Base-by-base conservation (phyloP, 2,888 invertebrate genomes). In the Caenorhabditis sp. region DNA sequence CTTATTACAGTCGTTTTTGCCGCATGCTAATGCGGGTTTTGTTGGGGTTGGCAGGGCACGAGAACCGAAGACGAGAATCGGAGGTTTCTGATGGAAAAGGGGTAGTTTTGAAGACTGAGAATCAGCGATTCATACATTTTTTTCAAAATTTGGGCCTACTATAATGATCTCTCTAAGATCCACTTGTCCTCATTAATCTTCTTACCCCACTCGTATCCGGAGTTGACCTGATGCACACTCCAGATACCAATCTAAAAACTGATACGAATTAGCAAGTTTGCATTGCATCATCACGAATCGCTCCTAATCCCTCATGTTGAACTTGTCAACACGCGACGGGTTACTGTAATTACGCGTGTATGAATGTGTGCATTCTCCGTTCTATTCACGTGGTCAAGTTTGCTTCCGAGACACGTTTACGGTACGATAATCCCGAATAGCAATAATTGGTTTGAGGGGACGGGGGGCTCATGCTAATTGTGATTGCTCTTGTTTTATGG, bases 381-480 rank as follows among this genome's bases (percentile, higher is more conserved):
- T 30, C 35, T 43, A 37, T 55, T 46, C 24, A 35, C 22, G 22
- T 32, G 3, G n/a, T 5, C 7, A 62, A 56, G 43, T 63, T 63
- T 22, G 39, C 43, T 53, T 45, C 53, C 63, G 17, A 35, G 37
- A 37, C 55, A 27, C 15, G 15, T 66, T 66, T 56, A 68, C 58
- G 68, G 58, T 68, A 68, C 58, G 58, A 58, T 59, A 50, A 58
- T 32, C 35, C 39, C 59, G 68, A 68, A 68, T 66, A 26, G 30
- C 9, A 26, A 32, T 68, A 68, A 68, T 68, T 58, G 58, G 26
- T 20, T 2, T 35, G 9, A 13, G 11, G n/a, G n/a, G 24, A 53
- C 43, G 32, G 27, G 26, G 20, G 39, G 26, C 22, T 55, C 41
- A 66, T 46, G 56, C 48, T 58, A 56, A 66, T 50, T 59, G 43